Evolutionary conservation across 2,888 invertebrate species (phyloP).

Genomic region (Myathropa florea): DNA sequence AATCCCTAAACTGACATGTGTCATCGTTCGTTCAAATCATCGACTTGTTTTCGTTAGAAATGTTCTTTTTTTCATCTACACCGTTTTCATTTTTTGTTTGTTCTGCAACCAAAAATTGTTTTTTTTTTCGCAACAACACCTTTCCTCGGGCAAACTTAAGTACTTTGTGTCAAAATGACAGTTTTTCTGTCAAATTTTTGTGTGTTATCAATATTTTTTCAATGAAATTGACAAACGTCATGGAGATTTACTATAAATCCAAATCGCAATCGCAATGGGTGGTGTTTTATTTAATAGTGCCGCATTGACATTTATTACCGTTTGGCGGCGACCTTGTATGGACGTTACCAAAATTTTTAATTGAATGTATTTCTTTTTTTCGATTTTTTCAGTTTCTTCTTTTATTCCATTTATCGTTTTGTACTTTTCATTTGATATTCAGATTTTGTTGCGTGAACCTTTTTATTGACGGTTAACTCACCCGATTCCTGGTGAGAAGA

Average conservation of each 20-base stretch:
- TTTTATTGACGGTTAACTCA: neutral
- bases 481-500: neutral
- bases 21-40: neutral
- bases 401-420: neutral
- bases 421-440: neutral
- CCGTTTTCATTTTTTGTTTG: no score
- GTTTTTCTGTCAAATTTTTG: neutral
- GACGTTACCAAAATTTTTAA: slow-evolving; percentile 11
- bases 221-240: neutral
- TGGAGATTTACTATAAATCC: neutral
- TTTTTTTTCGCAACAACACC: no score
- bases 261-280: neutral
- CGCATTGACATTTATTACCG: slow-evolving; percentile 21
- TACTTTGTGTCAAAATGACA: neutral
- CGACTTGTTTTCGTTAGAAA: neutral
- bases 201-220: neutral
- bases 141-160: no score
- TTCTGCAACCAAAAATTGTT: no score
- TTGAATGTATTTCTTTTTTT: neutral
- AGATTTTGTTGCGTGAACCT: neutral
- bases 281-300: slow-evolving; percentile 3
- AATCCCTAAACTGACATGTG: neutral
- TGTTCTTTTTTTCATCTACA: no score
- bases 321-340: slow-evolving; percentile 9
- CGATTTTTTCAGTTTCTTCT: neutral